Evolutionary conservation across 2,888 invertebrate genomes (phyloP), one percentile per base, ranked within the genome.

Genomic region (Xestoiulus laeticollis): DNA sequence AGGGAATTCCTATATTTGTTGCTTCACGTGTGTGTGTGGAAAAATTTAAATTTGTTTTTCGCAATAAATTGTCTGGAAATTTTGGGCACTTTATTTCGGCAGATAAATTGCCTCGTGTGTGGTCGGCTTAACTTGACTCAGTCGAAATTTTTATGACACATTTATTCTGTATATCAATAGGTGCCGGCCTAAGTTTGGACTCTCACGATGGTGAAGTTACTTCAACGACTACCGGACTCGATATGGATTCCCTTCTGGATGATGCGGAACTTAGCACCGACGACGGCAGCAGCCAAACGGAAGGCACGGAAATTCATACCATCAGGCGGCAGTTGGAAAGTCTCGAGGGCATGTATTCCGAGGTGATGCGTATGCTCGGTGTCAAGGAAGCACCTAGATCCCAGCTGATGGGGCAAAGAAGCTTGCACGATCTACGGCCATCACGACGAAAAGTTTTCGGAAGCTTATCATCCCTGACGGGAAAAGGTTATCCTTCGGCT

Each of bases 281-380:
- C 87, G 90, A 89, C 89, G 83, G 89, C 89, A 89, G 90, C 89
- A 95, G 96, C 68, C 91, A 92, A 6, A 91, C 91, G 86, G 92
- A 92, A 86, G 91, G 91, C 12, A 94, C 95, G 1, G 96, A 96
- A 91, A 95, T 96, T 1, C 93, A 95, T 90, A 95, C 96, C 48
- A 96, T 96, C 89, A 93, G 96, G 33, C 94, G 96, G 89, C 97
- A 97, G 91, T 93, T 97, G 53, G 95, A 96, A 91, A 96, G 96
- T 0, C 93, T 97, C 5, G 96, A 97, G 93, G 95, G 94, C 90
- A 97, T 96, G 96, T 97, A 97, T 91, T 95, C 95, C 0, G 96
- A 96, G 93, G 97, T 96, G 22, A 91, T 95, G 89, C 94, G 94
- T 91, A 91, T 94, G 88, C 91, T 95, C 44, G 94, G 94, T 32